Conservation (phyloP, 2,888 invertebrate genomes). For the Microctonus hyperodae region DNA sequence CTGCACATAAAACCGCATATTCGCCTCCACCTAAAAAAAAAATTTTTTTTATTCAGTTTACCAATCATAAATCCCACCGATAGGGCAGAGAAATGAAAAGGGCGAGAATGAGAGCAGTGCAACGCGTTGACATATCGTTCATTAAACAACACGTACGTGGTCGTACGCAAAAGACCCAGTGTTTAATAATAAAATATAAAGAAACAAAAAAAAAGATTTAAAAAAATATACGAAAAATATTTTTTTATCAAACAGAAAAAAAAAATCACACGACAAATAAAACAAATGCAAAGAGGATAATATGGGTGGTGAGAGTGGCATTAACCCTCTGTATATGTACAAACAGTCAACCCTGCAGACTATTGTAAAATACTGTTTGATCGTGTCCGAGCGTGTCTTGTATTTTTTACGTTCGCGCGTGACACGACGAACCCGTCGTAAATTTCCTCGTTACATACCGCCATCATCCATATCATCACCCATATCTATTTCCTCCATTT, state of each 20-base stretch:
- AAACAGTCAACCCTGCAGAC: constrained; percentile 24
- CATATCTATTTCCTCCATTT: no score
- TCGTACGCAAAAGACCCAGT: constrained; percentile 1
- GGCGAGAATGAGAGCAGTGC: not conserved
- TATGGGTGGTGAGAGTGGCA: constrained; percentile 13
- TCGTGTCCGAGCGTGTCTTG: constrained; percentile 36
- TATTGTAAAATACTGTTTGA: constrained; percentile 39
- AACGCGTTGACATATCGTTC: constrained; percentile 19
- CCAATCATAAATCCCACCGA: constrained; percentile 20
- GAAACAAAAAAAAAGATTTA: constrained; percentile 25
- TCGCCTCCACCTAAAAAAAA: no score
- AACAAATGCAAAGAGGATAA: not conserved
- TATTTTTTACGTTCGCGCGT: constrained; percentile 22
- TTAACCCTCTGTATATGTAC: not conserved
- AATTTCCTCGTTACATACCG: constrained; percentile 37
- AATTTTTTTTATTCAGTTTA: constrained; percentile 24
- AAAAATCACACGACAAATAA: constrained; percentile 10
- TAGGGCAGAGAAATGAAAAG: constrained; percentile 2
- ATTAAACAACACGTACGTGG: constrained; percentile 19
- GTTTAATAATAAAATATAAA: constrained; percentile 7
- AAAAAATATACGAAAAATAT: constrained; percentile 19
- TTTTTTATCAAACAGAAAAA: not conserved
- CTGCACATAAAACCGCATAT: no score
- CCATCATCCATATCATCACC: no score
- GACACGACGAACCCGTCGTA: constrained; percentile 18